Conservation (phyloP, 2,113 vertebrate genomes). For the Dascyllus trimaculatus region DNA sequence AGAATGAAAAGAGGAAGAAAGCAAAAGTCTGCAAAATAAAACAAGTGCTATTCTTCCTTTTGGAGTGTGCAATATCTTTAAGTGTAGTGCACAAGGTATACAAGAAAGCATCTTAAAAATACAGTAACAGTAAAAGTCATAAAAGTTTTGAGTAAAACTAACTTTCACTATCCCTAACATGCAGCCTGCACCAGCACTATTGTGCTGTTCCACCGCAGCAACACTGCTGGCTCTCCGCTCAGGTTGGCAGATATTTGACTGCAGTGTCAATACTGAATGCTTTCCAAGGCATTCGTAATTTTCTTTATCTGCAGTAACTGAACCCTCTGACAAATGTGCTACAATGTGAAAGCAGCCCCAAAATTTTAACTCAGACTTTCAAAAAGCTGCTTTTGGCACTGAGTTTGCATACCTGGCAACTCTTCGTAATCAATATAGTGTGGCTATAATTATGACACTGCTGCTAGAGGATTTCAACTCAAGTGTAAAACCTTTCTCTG, state of each 20-base stretch:
- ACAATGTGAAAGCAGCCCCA: not conserved
- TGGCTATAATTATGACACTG: not conserved
- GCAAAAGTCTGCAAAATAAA: no score
- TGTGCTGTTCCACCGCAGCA: not conserved
- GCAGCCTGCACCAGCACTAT: not conserved
- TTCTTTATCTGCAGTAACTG: conserved; percentile 1
- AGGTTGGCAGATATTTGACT: conserved; percentile 24
- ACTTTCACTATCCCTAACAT: not conserved
- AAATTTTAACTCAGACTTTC: not conserved
- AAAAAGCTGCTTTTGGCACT: not conserved
- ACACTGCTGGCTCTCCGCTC: conserved; percentile 7
- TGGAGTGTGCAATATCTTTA: not conserved
- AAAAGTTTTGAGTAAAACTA: not conserved
- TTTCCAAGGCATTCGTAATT: conserved; percentile 4
- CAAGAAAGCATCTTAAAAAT: no score
- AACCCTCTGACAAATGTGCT: conserved; percentile 15
- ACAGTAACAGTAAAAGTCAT: not conserved
- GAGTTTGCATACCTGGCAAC: not conserved
- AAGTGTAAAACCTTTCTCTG: not conserved
- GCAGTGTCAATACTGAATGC: not conserved
- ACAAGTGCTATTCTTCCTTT: no score
- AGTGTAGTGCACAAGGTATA: not conserved
- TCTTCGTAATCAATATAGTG: not conserved
- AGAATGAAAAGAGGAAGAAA: not conserved
- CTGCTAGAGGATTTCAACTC: not conserved